Percentiles rank a stretch among this genome's conserved stretches.
Evolutionary conservation across 2,797 vertebrate species (phyloP).

Genomic region (Avahi laniger): DNA sequence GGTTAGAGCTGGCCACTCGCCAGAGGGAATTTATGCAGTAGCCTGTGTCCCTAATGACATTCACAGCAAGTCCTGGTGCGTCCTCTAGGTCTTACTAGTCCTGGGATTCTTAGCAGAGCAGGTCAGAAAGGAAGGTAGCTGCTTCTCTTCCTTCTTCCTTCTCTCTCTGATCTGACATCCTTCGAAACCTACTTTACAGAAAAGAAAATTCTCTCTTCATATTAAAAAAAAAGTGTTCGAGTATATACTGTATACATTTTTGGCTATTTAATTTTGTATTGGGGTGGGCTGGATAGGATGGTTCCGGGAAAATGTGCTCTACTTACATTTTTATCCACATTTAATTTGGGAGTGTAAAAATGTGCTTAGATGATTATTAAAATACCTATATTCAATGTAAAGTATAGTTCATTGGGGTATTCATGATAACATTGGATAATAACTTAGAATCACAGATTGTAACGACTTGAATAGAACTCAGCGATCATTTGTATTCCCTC

Average conservation of each 20-base stretch:
- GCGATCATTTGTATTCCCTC: accelerated
- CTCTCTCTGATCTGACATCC: accelerated
- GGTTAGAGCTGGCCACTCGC: neutral
- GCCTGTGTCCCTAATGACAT: accelerated
- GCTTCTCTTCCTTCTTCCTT: accelerated
- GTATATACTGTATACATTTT: neutral
- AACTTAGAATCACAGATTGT: too few relatives aligned
- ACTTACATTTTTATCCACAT: neutral
- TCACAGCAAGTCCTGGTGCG: accelerated
- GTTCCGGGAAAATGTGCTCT: too few relatives aligned
- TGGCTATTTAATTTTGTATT: neutral
- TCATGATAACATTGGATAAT: neutral
- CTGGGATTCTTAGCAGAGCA: too few relatives aligned
- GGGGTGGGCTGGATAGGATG: neutral
- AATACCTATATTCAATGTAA: accelerated
- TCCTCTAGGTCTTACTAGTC: accelerated
- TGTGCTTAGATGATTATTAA: accelerated
- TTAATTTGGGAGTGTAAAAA: neutral
- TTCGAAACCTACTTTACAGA: neutral
- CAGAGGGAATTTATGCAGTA: too few relatives aligned
- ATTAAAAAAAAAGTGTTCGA: neutral
- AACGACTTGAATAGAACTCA: too few relatives aligned
- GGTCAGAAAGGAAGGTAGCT: accelerated
- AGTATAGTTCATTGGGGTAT: accelerated
- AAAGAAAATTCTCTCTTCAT: too few relatives aligned